Base-by-base conservation (phyloP, 2,113 vertebrate genomes). In the Oplegnathus fasciatus region DNA sequence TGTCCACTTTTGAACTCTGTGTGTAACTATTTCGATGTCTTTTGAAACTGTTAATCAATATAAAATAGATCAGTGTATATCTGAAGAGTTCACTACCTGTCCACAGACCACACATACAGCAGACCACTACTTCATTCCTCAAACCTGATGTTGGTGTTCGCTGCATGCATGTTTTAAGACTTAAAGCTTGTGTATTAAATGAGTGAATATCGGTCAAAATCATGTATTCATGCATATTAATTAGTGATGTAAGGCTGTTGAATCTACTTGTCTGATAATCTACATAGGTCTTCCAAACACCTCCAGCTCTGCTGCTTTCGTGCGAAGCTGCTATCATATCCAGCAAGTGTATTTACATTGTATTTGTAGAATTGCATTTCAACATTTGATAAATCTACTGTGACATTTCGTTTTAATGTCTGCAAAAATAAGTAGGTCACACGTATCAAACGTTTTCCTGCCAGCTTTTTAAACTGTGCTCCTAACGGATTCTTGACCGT, bases 271-370 rank as follows among this genome's bases (percentile, higher is more conserved):
- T 85, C 30, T n/a, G n/a, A 82, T 82, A 32, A 73, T 82, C 75
- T 79, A 3, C 69, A 3, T 14, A 73, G 0, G 58, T 84, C 80
- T 87, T 84, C 86, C 86, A 72, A 65, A 89, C 44, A 61, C 37
- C 13, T 26, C 30, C 54, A 32, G 28, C 46, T 26, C 62, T 48
- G 61, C 66, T 67, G 61, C 52, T n/a, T 30, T 42, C n/a, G 10
- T 48, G 15, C 9, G 46, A 75, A 61, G 46, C 44, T 61, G 75
- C 46, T 26, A 0, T 78, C 42, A 5, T 40, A 80, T 61, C 50
- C 57, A 32, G 64, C 48, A 48, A 42, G 17, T 70, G 57, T 82
- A 48, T 72, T 79, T 71, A 71, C 54, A 30, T 78, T 28, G 55
- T 54, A 22, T 66, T 70, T 32, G 20, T 61, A 34, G 40, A 81